Evolutionary conservation across 2,797 vertebrate genomes (phyloP), one percentile per base, ranked within the genome.

Genomic region (Takifugu ocellatus): DNA sequence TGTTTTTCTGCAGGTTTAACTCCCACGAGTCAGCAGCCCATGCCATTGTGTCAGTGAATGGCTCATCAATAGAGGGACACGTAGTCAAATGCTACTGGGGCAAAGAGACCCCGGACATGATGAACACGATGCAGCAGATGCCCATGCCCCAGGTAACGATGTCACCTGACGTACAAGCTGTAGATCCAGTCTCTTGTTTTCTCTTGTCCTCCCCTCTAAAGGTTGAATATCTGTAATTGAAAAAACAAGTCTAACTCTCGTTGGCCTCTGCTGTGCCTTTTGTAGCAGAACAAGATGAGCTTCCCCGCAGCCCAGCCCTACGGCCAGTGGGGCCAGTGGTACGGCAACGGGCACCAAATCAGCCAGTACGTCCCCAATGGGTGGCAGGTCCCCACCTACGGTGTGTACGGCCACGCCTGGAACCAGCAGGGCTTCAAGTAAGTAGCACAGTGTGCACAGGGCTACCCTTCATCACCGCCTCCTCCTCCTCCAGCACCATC

Each of bases 61-160:
- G 95, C 36, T 95, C 95, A 5, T 92, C 93, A 59, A 92, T 98
- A 75, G 97, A 99, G 78, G 95, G 96, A 27, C 94, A 98, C 70
- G 87, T 94, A 6, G 96, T 99, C 51, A 99, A 99, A 77, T 99
- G 97, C 79, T 99, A 97, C 78, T 99, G 97, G 97, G 97, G 96
- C 63, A 99, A 99, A 89, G 97, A 99, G 84, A 97, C 94, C 0
- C 93, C 96, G 0, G 97, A 98, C 85, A 93, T 95, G 92, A 86
- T 92, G 87, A 96, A 83, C 74, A 92, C 95, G 0, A 94, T 99
- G 77, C 97, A 95, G 75, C 96, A 98, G 93, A 84, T 92, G 84
- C 85, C 87, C 25, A 63, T 93, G 71, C 89, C 91, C 36, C 91
- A 91, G 90, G 92, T 93, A 85, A 74, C 63, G 11, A 29, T 21